Evolutionary conservation across 1,140 invertebrate species (phyloP).

Genomic region (Archivesica marissinica): DNA sequence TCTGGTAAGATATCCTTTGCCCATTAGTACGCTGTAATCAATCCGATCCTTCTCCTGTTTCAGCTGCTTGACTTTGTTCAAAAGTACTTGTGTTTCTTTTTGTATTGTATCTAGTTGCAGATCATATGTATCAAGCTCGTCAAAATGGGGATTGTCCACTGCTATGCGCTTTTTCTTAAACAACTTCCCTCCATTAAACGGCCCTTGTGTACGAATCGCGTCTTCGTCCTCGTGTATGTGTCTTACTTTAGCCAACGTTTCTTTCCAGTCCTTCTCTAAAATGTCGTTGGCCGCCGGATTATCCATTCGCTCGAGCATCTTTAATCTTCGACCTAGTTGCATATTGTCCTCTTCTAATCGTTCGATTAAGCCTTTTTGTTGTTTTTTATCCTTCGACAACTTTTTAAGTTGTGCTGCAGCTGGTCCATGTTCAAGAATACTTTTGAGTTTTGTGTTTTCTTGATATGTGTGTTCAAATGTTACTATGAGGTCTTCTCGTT

Average conservation of each 20-base stretch:
- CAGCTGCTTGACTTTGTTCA: conserved; percentile 47
- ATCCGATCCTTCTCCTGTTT: conserved; percentile 55
- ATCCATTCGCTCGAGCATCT: neutral
- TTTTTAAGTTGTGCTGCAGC: conserved; percentile 45
- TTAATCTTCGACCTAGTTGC: neutral
- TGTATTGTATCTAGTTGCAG: conserved; percentile 34
- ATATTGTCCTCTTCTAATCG: conserved; percentile 36
- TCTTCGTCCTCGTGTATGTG: conserved; percentile 37
- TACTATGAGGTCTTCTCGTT: conserved; percentile 35
- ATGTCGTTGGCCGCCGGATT: neutral
- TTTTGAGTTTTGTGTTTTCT: conserved; percentile 40
- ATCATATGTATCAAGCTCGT: conserved; percentile 50
- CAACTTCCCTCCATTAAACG: conserved; percentile 37
- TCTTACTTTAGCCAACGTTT: conserved; percentile 12
- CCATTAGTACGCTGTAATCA: conserved; percentile 40
- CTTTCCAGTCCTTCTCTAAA: conserved; percentile 31
- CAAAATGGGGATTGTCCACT: neutral
- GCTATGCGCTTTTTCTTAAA: conserved; percentile 43
- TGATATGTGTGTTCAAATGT: conserved; percentile 34
- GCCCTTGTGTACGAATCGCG: conserved; percentile 49
- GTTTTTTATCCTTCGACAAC: conserved; percentile 33
- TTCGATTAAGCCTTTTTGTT: conserved; percentile 39
- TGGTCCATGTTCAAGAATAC: conserved; percentile 34
- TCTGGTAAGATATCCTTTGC: conserved; percentile 36
- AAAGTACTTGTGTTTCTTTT: conserved; percentile 50